phyloP scores from a whole-genome alignment of 2,113 vertebrate species.

The Tringa solitaria region DNA sequence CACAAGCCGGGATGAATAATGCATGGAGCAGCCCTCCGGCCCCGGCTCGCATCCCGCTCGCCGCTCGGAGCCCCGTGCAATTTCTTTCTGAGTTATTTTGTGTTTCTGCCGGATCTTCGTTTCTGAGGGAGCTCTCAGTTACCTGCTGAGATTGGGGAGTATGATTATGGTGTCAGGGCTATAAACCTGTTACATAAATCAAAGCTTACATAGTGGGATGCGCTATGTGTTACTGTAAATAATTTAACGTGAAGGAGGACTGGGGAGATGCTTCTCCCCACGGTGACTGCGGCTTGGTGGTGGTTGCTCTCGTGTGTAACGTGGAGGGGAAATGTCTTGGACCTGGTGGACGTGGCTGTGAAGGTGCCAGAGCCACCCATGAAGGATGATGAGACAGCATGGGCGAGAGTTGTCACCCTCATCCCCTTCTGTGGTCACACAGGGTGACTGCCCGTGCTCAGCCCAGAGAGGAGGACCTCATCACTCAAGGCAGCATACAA shows the following conservation, averaged over 20 bases:
- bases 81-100: conserved; percentile 43
- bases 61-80: background rate
- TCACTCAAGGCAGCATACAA: fast-evolving
- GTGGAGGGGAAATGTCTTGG: background rate
- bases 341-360: fast-evolving
- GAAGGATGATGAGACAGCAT: background rate
- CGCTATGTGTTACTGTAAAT: conserved; percentile 40
- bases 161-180: conserved; percentile 13
- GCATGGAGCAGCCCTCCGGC: conserved; percentile 21
- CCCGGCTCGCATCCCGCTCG: background rate
- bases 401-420: background rate
- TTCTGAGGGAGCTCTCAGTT: background rate
- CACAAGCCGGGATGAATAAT: conserved; percentile 35
- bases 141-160: conserved; percentile 16
- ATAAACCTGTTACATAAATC: conserved; percentile 49
- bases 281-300: background rate
- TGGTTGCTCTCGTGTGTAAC: background rate
- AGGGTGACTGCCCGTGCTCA: background rate
- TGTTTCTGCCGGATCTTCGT: conserved; percentile 23
- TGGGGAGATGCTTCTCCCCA: background rate
- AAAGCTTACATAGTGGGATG: background rate
- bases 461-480: background rate
- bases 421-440: background rate
- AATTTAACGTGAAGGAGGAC: background rate
- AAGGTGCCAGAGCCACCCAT: background rate